Conservation (phyloP, 1,140 invertebrate genomes). For the Brachionus calyciflorus region DNA sequence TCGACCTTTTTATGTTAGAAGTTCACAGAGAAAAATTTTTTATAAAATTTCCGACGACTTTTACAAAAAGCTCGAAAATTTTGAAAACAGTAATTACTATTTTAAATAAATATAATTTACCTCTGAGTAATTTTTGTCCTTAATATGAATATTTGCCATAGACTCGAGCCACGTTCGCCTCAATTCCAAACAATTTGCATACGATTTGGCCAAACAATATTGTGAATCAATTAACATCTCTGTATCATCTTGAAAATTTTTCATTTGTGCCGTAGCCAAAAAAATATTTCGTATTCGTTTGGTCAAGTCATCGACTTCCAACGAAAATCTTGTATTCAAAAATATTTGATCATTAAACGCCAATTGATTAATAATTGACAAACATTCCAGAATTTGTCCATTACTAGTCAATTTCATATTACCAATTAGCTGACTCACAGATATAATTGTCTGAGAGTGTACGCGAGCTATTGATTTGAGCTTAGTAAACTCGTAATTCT, state of each 20-base stretch:
- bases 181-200: conserved; percentile 85
- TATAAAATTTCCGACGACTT: no score
- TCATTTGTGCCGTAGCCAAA: conserved; percentile 86
- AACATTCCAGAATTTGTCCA: conserved; percentile 81
- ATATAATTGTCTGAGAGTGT: conserved; percentile 80
- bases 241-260: conserved; percentile 80
- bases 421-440: conserved; percentile 83
- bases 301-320: conserved; percentile 85
- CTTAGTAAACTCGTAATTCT: conserved; percentile 82
- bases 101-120: conserved; percentile 61
- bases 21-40: no score
- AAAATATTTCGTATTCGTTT: conserved; percentile 85
- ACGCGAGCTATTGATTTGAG: conserved; percentile 79
- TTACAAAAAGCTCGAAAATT: no score
- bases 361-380: conserved; percentile 86
- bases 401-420: conserved; percentile 81
- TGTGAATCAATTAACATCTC: conserved; percentile 87
- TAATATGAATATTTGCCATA: conserved; percentile 76
- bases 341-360: conserved; percentile 71
- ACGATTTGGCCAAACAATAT: conserved; percentile 86
- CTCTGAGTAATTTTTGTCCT: conserved; percentile 76
- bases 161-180: conserved; percentile 87
- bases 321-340: conserved; percentile 65
- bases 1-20: no score
- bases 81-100: no score